Evolutionary conservation across 2,113 vertebrate genomes (phyloP).

Genomic region (Hemiscyllium ocellatum): DNA sequence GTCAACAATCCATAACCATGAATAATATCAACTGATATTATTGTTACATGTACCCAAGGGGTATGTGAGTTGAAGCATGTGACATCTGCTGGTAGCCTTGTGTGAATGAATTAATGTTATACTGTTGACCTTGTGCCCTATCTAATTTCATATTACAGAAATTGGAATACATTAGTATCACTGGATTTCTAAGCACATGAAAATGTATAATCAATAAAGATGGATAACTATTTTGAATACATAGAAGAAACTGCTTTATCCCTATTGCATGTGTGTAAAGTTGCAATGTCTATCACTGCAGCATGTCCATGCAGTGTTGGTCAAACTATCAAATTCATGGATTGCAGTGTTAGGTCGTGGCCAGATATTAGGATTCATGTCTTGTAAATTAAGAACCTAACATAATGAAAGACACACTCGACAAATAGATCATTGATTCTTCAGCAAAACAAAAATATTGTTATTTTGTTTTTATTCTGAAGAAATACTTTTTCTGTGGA

Average conservation of each 20-base stretch:
- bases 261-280: neutral
- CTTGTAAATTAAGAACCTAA: neutral
- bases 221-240: neutral
- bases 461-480: neutral
- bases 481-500: neutral
- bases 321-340: neutral
- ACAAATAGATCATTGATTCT: neutral
- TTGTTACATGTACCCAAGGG: neutral
- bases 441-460: neutral
- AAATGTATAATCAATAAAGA: neutral
- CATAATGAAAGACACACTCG: neutral
- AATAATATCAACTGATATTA: neutral
- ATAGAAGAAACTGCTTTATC: neutral
- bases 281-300: neutral
- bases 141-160: neutral
- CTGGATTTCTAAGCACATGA: neutral
- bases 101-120: conserved; percentile 30
- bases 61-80: neutral
- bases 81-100: neutral
- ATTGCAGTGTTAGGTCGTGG: neutral
- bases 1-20: neutral
- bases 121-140: conserved; percentile 8
- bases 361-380: neutral
- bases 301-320: neutral
- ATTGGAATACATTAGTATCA: neutral